Conservation (phyloP, 2,888 invertebrate genomes). For the Limnephilus lunatus region DNA sequence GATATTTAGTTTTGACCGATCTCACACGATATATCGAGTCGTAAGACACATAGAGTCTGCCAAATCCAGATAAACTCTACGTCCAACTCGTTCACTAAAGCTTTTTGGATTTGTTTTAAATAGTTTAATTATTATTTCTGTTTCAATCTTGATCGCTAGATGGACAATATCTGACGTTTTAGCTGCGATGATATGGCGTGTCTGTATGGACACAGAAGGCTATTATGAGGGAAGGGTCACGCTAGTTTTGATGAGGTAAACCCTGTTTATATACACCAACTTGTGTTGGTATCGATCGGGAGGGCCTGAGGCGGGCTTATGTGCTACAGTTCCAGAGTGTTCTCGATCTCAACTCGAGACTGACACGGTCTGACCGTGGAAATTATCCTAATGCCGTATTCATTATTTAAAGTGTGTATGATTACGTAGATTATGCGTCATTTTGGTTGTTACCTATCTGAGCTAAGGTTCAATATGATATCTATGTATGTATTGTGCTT, state of each 20-base stretch:
- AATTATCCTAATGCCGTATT: constrained; percentile 2
- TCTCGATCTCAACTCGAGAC: neutral
- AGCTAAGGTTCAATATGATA: neutral
- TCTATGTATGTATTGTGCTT: neutral
- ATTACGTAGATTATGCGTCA: neutral
- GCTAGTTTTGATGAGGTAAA: constrained; percentile 51
- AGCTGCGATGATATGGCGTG: constrained; percentile 31
- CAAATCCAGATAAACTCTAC: too few species aligned
- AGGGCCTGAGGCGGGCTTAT: neutral
- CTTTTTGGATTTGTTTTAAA: neutral
- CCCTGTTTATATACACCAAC: constrained; percentile 28
- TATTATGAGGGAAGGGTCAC: constrained; percentile 51
- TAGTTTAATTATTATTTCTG: neutral
- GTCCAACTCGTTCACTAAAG: neutral
- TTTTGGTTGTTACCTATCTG: neutral
- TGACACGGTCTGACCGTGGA: neutral
- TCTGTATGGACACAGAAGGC: constrained; percentile 41
- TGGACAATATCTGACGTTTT: neutral
- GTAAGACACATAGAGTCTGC: too few species aligned
- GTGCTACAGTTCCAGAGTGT: constrained; percentile 32
- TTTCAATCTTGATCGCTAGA: neutral
- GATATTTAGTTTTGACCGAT: neutral
- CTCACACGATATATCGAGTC: too few species aligned
- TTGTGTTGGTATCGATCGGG: constrained; percentile 34
- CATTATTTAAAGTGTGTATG: constrained; percentile 2